Percentiles rank a stretch among this genome's conserved stretches.
phyloP scores from a whole-genome alignment of 1,140 invertebrate species.

The Meloidogyne exigua region DNA sequence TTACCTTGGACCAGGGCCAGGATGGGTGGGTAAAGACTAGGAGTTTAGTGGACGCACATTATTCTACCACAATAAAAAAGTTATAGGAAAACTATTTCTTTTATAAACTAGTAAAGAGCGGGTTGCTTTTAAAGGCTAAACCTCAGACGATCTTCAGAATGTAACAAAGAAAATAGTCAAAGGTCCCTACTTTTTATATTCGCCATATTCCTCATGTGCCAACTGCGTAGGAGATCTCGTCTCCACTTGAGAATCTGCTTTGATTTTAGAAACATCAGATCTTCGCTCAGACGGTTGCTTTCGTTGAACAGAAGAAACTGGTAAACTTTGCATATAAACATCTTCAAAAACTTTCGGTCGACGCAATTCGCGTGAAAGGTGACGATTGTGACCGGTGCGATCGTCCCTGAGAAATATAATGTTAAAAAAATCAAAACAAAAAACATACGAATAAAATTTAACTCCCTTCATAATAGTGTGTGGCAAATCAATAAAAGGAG shows the following conservation, averaged over 20 bases:
- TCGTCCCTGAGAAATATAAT: neutral
- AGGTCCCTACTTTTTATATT: neutral
- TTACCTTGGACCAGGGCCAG: too few relatives aligned
- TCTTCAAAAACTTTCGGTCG: neutral
- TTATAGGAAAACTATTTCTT: too few relatives aligned
- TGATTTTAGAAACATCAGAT: neutral
- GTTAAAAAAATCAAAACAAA: neutral
- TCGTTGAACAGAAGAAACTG: neutral
- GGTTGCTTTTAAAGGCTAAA: too few relatives aligned
- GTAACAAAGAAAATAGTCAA: neutral
- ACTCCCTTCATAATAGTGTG: neutral
- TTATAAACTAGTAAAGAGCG: too few relatives aligned
- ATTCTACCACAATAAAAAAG: too few relatives aligned
- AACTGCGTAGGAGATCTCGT: slow-evolving; percentile 4
- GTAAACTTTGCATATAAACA: slow-evolving; percentile 5
- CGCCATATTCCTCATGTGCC: slow-evolving; percentile 12
- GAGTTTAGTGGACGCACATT: too few relatives aligned
- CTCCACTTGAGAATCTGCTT: neutral
- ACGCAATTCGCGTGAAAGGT: neutral
- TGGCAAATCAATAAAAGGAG: neutral
- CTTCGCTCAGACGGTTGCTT: neutral
- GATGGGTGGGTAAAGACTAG: too few relatives aligned
- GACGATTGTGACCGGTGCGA: neutral
- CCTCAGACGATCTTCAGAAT: too few relatives aligned
- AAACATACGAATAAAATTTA: slow-evolving; percentile 2